Evolutionary conservation across 2,113 vertebrate species (phyloP).

Genomic region (Pagrus major): DNA sequence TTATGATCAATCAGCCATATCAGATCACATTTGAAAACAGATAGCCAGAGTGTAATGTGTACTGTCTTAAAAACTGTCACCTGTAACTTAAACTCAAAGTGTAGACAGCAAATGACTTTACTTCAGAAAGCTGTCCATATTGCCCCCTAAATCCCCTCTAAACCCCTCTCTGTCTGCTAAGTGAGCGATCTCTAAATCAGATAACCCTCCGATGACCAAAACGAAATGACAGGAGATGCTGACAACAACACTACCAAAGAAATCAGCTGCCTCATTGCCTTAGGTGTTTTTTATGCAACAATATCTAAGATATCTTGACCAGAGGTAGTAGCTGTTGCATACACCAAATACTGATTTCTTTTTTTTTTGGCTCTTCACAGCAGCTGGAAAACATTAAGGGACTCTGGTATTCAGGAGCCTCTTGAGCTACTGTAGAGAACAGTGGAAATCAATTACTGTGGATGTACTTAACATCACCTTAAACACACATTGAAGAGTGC

Average conservation of each 20-base stretch:
- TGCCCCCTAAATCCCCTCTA: slow-evolving; percentile 43
- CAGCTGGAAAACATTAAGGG: slow-evolving; percentile 34
- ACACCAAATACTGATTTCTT: slow-evolving; percentile 22
- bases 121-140: slow-evolving; percentile 41
- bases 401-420: slow-evolving; percentile 14
- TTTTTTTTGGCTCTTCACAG: slow-evolving; percentile 14
- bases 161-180: slow-evolving; percentile 30
- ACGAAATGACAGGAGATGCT: slow-evolving; percentile 31
- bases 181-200: slow-evolving; percentile 53
- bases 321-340: not conserved
- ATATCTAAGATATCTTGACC: slow-evolving; percentile 5
- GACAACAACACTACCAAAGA: slow-evolving; percentile 11
- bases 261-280: slow-evolving; percentile 10
- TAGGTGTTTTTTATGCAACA: not conserved
- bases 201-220: slow-evolving; percentile 34
- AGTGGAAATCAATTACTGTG: slow-evolving; percentile 43
- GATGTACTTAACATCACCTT: slow-evolving; percentile 34
- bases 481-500: not conserved
- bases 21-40: slow-evolving; percentile 20
- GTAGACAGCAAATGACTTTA: not conserved
- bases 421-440: slow-evolving; percentile 32
- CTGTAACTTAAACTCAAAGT: slow-evolving; percentile 1
- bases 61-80: not conserved
- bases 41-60: not conserved
- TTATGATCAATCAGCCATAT: not conserved